Evolutionary conservation across 2,888 invertebrate species (phyloP).

Genomic region (Idaea dimidiata): DNA sequence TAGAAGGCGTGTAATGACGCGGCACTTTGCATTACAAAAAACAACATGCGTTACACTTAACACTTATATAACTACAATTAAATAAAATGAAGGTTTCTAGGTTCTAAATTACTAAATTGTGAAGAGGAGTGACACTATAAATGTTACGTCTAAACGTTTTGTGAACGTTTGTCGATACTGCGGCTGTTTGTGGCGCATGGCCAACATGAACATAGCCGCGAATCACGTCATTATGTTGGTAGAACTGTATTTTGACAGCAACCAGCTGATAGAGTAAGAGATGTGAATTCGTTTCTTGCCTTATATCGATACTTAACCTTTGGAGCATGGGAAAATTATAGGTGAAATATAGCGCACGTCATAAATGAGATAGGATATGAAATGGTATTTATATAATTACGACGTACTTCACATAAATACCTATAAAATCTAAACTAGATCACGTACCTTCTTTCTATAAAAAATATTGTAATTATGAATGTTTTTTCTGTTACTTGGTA

Average conservation of each 20-base stretch:
- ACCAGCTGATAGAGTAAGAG: slow-evolving; percentile 73
- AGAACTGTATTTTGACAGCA: slow-evolving; percentile 61
- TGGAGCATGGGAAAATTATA: too few relatives aligned
- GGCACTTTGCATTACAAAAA: slow-evolving; percentile 69
- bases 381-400: too few relatives aligned
- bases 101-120: slow-evolving; percentile 71
- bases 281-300: slow-evolving; percentile 19
- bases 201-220: slow-evolving; percentile 62
- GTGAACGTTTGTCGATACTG: slow-evolving; percentile 79
- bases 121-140: slow-evolving; percentile 74
- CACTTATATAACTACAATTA: slow-evolving; percentile 73
- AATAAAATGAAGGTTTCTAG: slow-evolving; percentile 62
- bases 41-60: slow-evolving; percentile 71
- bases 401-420: too few relatives aligned
- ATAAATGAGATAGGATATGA: too few relatives aligned
- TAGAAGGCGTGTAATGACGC: slow-evolving; percentile 67
- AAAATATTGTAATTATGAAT: too few relatives aligned
- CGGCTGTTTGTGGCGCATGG: slow-evolving; percentile 70
- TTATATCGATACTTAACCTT: neutral
- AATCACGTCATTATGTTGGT: slow-evolving; percentile 55
- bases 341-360: too few relatives aligned
- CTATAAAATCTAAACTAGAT: too few relatives aligned
- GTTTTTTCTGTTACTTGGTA: too few relatives aligned
- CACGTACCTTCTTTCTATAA: too few relatives aligned
- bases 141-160: slow-evolving; percentile 76